Conservation (phyloP, 2,797 vertebrate genomes). For the Ceyx erithaca region DNA sequence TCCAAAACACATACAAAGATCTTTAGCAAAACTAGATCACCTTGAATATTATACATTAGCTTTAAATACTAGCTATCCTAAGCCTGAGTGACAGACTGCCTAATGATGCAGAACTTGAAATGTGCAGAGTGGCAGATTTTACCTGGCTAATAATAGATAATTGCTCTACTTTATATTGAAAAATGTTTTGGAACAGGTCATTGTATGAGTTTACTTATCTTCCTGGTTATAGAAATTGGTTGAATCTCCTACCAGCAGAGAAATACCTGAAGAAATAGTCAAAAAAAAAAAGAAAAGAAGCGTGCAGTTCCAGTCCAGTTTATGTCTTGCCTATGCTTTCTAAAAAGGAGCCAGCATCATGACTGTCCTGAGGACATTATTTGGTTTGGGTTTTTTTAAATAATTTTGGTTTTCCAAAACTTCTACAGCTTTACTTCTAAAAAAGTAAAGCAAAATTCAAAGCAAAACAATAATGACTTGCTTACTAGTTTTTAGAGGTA, state of each 20-base stretch:
- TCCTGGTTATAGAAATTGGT: neutral
- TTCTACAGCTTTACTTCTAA: neutral
- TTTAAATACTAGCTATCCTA: neutral
- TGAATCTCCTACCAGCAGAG: neutral
- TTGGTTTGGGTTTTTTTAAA: accelerated
- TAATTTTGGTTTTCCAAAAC: neutral
- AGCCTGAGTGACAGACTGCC: neutral
- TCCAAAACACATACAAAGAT: neutral
- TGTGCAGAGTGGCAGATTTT: neutral
- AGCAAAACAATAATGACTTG: neutral
- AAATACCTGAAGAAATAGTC: neutral
- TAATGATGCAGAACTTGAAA: slow-evolving; percentile 8
- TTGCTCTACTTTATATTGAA: neutral
- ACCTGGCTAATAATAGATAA: neutral
- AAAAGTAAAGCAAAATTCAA: neutral
- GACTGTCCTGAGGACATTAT: neutral
- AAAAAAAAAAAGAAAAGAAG: neutral
- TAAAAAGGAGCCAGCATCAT: neutral
- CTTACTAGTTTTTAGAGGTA: neutral
- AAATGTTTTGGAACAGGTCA: neutral
- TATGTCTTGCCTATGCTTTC: neutral
- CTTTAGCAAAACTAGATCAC: neutral
- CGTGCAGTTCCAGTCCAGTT: neutral
- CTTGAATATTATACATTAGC: neutral
- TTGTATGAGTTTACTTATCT: neutral